Conservation (phyloP, 1,140 invertebrate species). For the Drosophila ambigua region DNA sequence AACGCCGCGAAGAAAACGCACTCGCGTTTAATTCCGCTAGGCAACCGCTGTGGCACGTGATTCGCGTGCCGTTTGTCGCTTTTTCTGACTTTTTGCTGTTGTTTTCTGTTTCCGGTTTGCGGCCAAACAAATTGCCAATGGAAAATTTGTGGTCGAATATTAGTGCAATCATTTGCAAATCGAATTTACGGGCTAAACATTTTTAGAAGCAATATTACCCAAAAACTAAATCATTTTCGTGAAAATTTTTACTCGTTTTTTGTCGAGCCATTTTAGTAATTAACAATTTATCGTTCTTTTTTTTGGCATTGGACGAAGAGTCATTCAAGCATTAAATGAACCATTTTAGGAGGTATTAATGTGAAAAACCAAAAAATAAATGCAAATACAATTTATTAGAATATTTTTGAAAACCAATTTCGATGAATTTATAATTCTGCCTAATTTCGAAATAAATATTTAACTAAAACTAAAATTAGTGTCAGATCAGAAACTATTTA, state of each 20-base stretch:
- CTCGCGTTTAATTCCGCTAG: conserved; percentile 58
- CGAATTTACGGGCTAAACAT: conserved; percentile 1
- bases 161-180: conserved; percentile 55
- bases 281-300: neutral
- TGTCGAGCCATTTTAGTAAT: neutral
- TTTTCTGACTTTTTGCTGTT: conserved; percentile 36
- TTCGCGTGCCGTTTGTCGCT: conserved; percentile 60
- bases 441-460: too few relatives aligned
- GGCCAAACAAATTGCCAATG: conserved; percentile 59
- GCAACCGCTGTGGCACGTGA: conserved; percentile 66
- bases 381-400: neutral
- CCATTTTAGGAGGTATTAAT: too few relatives aligned
- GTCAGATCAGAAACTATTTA: too few relatives aligned
- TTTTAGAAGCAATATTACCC: conserved; percentile 7
- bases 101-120: conserved; percentile 24
- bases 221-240: neutral
- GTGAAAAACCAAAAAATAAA: neutral
- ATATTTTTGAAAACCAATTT: neutral
- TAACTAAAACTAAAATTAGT: too few relatives aligned
- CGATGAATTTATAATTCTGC: neutral
- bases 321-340: too few relatives aligned
- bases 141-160: conserved; percentile 69
- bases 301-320: too few relatives aligned
- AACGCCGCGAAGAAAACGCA: conserved; percentile 54
- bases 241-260: conserved; percentile 16